These are phyloP conservation scores for Corbicula japonica DNA, from an alignment of 2,888 invertebrate species.

Conservation along the genomic window DNA sequence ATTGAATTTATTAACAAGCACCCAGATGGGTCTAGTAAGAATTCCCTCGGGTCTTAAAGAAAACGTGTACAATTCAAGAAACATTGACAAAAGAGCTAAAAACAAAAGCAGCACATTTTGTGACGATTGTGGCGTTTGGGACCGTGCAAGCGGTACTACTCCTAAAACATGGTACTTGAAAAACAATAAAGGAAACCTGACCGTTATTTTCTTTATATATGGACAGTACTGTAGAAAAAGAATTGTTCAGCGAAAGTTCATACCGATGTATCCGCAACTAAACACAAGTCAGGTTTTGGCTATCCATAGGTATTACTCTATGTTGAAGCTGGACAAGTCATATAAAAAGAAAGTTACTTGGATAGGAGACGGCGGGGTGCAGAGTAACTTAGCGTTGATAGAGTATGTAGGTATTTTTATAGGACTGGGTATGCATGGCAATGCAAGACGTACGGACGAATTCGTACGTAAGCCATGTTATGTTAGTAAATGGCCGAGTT, in stretches of 20 bases:
- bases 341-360: conserved; percentile 41
- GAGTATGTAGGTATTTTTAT: conserved; percentile 38
- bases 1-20: no score
- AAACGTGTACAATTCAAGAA: conserved; percentile 20
- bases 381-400: conserved; percentile 1
- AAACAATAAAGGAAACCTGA: background rate
- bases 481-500: no score
- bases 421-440: conserved; percentile 29
- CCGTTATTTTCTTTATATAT: background rate
- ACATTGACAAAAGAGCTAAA: conserved; percentile 1
- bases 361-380: conserved; percentile 11
- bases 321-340: conserved; percentile 4
- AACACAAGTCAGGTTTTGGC: conserved; percentile 1
- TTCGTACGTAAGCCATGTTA: conserved; percentile 23
- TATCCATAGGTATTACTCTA: conserved; percentile 15
- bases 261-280: conserved; percentile 23
- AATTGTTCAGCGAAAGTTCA: background rate
- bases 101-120: conserved; percentile 14
- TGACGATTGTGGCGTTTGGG: conserved; percentile 38
- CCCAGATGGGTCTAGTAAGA: no score
- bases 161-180: conserved; percentile 12
- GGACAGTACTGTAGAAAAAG: conserved; percentile 3
- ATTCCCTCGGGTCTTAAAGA: conserved; percentile 25
- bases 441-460: conserved; percentile 21
- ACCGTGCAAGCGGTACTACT: conserved; percentile 11